Conservation (phyloP, 2,888 invertebrate species). For the Stenurella melanura region DNA sequence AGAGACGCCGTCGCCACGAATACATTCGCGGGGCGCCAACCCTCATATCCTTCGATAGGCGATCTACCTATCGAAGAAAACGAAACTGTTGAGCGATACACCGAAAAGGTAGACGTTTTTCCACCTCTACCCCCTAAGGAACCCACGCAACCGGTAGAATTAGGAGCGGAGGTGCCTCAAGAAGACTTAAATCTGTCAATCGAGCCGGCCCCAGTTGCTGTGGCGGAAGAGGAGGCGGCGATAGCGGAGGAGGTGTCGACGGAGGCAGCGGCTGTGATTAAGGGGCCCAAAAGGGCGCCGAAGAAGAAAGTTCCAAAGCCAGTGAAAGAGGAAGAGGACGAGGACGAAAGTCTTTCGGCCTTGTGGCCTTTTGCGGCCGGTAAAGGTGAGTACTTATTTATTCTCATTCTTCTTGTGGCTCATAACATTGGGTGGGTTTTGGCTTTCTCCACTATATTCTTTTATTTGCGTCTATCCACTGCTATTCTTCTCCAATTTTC, state of each 20-base stretch:
- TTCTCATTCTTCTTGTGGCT: too few relatives aligned
- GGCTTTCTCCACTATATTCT: too few relatives aligned
- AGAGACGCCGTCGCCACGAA: slow-evolving; percentile 71
- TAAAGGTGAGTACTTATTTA: slow-evolving; percentile 60
- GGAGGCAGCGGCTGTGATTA: slow-evolving; percentile 42
- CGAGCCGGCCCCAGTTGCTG: not conserved
- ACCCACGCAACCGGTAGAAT: slow-evolving; percentile 4
- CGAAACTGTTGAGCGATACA: slow-evolving; percentile 43
- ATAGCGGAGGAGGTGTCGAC: slow-evolving; percentile 41
- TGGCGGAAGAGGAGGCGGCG: slow-evolving; percentile 5
- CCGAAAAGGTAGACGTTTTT: slow-evolving; percentile 35
- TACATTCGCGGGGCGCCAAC: slow-evolving; percentile 65
- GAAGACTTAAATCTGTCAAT: not conserved
- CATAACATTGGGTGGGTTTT: too few relatives aligned
- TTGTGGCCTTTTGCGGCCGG: slow-evolving; percentile 63
- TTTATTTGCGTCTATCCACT: too few relatives aligned
- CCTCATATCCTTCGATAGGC: slow-evolving; percentile 16
- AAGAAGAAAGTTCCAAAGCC: slow-evolving; percentile 55
- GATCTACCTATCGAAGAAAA: slow-evolving; percentile 44
- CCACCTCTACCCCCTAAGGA: not conserved
- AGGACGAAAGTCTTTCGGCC: slow-evolving; percentile 74
- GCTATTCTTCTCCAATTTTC: too few relatives aligned
- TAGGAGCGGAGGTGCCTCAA: slow-evolving; percentile 3
- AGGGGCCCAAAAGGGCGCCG: slow-evolving; percentile 51
- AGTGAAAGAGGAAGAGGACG: slow-evolving; percentile 67